A percentile compares a stretch with the other conserved stretches of the same genome.
phyloP scores from a whole-genome alignment of 2,113 vertebrate genomes.

The Taxidea taxus region DNA sequence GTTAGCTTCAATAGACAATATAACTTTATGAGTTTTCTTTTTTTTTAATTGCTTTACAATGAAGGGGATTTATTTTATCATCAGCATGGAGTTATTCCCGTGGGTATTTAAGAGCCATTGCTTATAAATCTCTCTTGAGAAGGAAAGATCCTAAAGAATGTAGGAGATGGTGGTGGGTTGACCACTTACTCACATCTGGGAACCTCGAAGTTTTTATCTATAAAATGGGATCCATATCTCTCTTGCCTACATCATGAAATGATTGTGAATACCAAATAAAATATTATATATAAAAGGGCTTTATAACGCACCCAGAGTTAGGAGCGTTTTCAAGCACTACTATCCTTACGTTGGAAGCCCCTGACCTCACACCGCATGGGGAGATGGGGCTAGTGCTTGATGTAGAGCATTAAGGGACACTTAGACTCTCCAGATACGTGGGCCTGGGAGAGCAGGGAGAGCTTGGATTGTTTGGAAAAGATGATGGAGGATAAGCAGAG shows the following conservation, averaged over 20 bases:
- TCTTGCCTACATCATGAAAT: not conserved
- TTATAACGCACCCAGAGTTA: not conserved
- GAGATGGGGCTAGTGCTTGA: not conserved
- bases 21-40: slow-evolving; percentile 44
- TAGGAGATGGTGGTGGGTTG: not conserved
- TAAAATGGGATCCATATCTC: not conserved
- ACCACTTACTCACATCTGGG: not conserved
- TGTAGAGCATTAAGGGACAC: not conserved
- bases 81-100: not conserved
- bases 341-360: not conserved
- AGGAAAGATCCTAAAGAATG: not conserved
- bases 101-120: slow-evolving; percentile 28
- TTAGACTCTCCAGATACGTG: not conserved
- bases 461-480: not conserved
- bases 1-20: slow-evolving; percentile 62
- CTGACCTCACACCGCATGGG: not conserved
- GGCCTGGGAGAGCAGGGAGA: not conserved
- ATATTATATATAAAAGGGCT: not conserved
- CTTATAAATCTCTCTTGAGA: not conserved
- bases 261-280: not conserved
- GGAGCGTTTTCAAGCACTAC: not conserved
- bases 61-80: slow-evolving; percentile 58
- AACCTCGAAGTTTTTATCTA: not conserved
- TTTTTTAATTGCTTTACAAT: slow-evolving; percentile 35
- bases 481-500: not conserved